Conservation (phyloP, 2,797 vertebrate genomes). For the Spinibarbus caldwelli region DNA sequence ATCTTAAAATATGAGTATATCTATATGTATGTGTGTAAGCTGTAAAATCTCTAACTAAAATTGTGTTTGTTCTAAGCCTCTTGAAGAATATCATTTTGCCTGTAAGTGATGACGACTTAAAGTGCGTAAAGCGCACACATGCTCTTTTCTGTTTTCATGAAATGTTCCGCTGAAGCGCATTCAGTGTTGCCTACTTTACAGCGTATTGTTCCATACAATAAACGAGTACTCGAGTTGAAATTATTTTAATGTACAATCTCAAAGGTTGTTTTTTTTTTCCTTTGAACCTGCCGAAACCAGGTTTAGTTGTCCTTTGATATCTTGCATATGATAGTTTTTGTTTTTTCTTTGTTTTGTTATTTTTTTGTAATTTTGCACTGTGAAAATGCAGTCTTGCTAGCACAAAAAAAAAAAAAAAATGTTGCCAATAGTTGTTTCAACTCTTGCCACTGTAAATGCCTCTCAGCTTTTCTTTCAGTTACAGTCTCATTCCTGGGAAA, state of each 20-base stretch:
- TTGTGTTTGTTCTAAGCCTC: conserved; percentile 46
- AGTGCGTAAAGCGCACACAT: conserved; percentile 55
- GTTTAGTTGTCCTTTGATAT: conserved; percentile 89
- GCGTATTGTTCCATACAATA: conserved; percentile 51
- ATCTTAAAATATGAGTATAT: conserved; percentile 67
- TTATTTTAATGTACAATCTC: conserved; percentile 69
- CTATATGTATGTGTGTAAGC: conserved; percentile 73
- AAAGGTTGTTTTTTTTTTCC: conserved; percentile 68
- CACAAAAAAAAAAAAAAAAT: conserved; percentile 94
- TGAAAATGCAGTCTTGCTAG: conserved; percentile 99
- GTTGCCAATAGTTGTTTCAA: conserved; percentile 92
- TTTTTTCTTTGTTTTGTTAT: no score
- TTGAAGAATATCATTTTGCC: conserved; percentile 56
- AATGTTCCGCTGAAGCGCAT: conserved; percentile 57
- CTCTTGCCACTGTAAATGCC: conserved; percentile 91
- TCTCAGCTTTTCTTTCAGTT: conserved; percentile 83
- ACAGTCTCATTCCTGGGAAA: conserved; percentile 84
- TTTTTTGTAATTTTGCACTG: conserved; percentile 91
- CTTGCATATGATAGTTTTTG: conserved; percentile 88
- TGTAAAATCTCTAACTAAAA: conserved; percentile 63
- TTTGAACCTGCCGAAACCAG: conserved; percentile 83
- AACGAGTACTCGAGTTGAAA: conserved; percentile 26
- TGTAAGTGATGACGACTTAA: conserved; percentile 62
- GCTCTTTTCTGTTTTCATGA: conserved; percentile 62
- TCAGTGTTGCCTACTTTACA: conserved; percentile 61